Evolutionary conservation across 2,797 vertebrate genomes (phyloP), one percentile per base, ranked within the genome.

Genomic region (Ficedula albicollis): DNA sequence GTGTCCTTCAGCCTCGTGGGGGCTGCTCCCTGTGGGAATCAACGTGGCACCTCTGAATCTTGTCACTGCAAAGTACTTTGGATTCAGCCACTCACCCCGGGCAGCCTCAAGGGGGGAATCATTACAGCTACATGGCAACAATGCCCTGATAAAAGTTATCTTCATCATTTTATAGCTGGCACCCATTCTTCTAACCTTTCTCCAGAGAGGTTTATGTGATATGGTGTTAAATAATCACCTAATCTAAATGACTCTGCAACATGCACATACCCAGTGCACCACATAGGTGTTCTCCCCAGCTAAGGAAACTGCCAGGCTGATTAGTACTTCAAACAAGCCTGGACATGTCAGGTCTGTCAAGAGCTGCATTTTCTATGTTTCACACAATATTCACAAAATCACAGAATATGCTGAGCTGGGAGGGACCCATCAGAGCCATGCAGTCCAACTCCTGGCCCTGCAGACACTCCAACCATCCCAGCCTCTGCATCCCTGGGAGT

Each of bases 241-340:
- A 6, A 32, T 32, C n/a, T 52, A 59, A 68, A 43, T 8, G 43
- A 23, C 68, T 26, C 8, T 2, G 5, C 43, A 38, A 1, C 1
- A 0, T 4, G 15, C 36, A 34, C 5, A 1, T 7, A 8, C 14
- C 44, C 67, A 43, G 17, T 3, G 13, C 15, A 22, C 9, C 60
- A 36, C 3, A 3, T 10, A 5, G 20, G 11, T 51, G 36, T 32
- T 30, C 38, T 70, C 32, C 43, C 55, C 30, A 38, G 51, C 52
- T 43, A 17, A 39, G 59, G 39, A n/a, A 39, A 26, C 5, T 20
- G 41, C 39, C 41, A 51, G 55, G 62, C 48, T 84, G 41, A 51
- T 44, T 5, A 54, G 36, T 27, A 7, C 55, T 63, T 48, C 30
- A 58, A 26, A 15, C 27, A 8, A 69, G 56, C n/a, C 58, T 62